Evolutionary conservation across 2,113 vertebrate species (phyloP).

Genomic region (Geococcyx californianus): DNA sequence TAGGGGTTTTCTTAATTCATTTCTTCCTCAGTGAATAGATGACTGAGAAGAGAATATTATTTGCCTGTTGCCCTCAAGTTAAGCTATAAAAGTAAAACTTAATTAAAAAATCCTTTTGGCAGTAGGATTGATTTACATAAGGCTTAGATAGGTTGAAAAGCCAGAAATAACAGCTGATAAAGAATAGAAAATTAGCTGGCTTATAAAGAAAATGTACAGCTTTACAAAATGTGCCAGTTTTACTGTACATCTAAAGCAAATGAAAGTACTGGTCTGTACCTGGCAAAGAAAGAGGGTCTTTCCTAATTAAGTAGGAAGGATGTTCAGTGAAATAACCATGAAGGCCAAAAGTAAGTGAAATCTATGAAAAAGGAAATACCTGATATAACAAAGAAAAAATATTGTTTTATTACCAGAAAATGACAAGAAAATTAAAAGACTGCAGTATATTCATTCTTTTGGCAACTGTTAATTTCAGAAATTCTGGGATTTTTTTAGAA

Average conservation of each 20-base stretch:
- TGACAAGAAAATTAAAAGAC: neutral
- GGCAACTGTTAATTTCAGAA: neutral
- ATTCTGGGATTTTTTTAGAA: rapidly evolving
- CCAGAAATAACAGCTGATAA: neutral
- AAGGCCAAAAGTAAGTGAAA: neutral
- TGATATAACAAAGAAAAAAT: neutral
- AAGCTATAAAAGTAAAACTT: neutral
- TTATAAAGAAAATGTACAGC: neutral
- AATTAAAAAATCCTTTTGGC: neutral
- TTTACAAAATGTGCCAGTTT: neutral
- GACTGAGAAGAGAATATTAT: neutral
- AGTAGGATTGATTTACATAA: neutral
- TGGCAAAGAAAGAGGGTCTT: neutral
- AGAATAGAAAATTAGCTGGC: neutral
- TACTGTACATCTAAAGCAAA: neutral
- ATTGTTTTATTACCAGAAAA: neutral
- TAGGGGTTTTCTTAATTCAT: neutral
- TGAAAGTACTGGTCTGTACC: neutral
- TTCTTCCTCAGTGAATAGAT: neutral
- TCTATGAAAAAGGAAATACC: neutral
- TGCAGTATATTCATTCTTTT: neutral
- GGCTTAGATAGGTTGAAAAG: neutral
- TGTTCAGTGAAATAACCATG: neutral
- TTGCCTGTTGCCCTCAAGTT: conserved; percentile 2
- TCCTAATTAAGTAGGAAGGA: neutral